Percentiles rank a stretch among this genome's conserved stretches.
phyloP scores from a whole-genome alignment of 2,113 vertebrate genomes.

The Phylloscopus whistleri region DNA sequence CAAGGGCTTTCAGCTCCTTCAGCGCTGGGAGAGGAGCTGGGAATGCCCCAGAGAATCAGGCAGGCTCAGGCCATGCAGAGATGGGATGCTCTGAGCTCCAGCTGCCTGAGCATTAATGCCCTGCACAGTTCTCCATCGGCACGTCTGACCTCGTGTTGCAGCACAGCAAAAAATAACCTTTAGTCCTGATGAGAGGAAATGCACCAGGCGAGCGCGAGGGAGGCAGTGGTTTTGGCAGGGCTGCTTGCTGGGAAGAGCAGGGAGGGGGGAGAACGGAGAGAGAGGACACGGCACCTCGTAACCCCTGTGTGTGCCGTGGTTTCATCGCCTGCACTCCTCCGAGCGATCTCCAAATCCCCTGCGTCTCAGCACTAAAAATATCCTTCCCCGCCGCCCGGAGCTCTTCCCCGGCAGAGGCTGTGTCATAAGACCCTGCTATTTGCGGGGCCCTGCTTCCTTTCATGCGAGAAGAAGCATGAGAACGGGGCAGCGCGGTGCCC shows the following conservation, averaged over 20 bases:
- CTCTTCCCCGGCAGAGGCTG: constrained; percentile 51
- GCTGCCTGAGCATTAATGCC: background rate
- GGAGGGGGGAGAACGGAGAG: background rate
- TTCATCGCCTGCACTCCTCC: background rate
- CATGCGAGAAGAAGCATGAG: background rate
- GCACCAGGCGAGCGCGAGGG: background rate
- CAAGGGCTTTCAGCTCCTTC: background rate
- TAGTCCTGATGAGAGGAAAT: constrained; percentile 12
- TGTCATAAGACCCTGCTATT: constrained; percentile 70
- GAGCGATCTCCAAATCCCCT: constrained; percentile 35
- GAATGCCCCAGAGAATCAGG: background rate
- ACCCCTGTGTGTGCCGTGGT: background rate
- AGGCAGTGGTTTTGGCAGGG: constrained; percentile 46
- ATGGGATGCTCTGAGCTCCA: background rate
- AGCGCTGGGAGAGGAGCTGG: background rate
- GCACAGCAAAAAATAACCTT: constrained; percentile 46
- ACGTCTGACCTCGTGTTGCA: constrained; percentile 22
- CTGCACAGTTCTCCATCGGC: background rate
- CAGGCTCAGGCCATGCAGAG: background rate
- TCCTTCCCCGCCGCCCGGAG: constrained; percentile 28
- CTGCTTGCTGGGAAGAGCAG: background rate
- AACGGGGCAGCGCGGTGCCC: background rate
- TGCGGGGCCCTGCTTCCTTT: constrained; percentile 44
- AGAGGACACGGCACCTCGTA: background rate
- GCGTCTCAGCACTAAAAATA: constrained; percentile 68